Conservation (phyloP, 2,888 invertebrate genomes). For the Thecophora atra region DNA sequence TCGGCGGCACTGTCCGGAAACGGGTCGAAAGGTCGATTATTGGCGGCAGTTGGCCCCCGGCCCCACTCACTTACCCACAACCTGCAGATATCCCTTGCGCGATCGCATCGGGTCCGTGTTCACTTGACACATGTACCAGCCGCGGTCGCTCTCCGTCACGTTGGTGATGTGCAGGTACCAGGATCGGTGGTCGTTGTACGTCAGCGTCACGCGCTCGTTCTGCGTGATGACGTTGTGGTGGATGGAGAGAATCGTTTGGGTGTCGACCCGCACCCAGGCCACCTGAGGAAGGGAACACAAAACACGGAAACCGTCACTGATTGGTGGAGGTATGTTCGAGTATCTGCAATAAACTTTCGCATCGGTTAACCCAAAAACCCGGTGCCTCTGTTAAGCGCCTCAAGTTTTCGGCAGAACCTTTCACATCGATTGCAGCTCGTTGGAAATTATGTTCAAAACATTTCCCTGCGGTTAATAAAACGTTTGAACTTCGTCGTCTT, state of each 20-base stretch:
- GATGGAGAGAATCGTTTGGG: conserved; percentile 90
- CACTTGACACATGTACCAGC: conserved; percentile 93
- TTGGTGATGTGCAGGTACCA: conserved; percentile 92
- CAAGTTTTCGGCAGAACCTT: too few species aligned
- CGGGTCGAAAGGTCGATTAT: not conserved
- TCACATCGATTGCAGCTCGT: too few species aligned
- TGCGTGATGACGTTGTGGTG: conserved; percentile 92
- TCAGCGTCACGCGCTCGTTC: conserved; percentile 86
- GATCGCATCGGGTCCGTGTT: conserved; percentile 95
- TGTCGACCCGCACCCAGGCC: conserved; percentile 93
- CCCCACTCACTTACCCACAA: conserved; percentile 81
- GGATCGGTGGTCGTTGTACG: conserved; percentile 89
- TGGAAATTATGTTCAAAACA: too few species aligned
- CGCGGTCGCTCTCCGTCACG: conserved; percentile 86
- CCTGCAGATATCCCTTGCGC: conserved; percentile 88
- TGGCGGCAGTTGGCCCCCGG: not conserved
- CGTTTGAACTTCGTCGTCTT: too few species aligned
- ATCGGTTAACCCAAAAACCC: too few species aligned
- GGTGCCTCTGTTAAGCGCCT: too few species aligned
- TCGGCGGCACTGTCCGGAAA: conserved; percentile 80
- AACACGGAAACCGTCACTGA: not conserved
- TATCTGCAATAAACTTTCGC: too few species aligned
- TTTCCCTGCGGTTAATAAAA: too few species aligned
- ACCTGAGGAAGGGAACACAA: conserved; percentile 70
- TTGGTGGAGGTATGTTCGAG: too few species aligned